Base-by-base conservation (phyloP, 2,797 vertebrate genomes). In the Benthosema pterotum region DNA sequence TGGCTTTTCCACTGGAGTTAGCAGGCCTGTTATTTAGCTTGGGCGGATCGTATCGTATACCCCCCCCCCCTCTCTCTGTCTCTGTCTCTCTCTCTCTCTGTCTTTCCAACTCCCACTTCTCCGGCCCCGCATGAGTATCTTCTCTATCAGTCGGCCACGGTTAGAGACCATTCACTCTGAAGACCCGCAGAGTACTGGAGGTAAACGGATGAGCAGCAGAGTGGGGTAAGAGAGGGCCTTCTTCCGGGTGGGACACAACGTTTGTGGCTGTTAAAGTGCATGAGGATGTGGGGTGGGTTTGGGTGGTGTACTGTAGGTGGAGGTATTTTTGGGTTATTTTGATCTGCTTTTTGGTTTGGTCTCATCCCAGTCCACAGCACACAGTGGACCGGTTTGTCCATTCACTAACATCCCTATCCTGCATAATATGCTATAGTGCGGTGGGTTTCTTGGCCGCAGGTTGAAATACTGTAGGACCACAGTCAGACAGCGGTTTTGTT, bases 1-100 rank as follows among this genome's bases (percentile, higher is more conserved):
- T 67, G 47, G 77, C 52, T 83, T 82, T 32, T 85, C 71, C 80
- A 71, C 77, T 84, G 74, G 67, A 71, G 67, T 77, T 81, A 73
- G 70, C 67, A 80, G 65, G 57, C 63, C 82, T 87, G 86, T 72
- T 84, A 77, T 88, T 86, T 74, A 82, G 62, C 72, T 88, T 70
- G 65, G 74, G 59, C 0, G 16, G 38, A 65, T 77, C 46, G 42
- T 67, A 60, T 54, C 51, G 14, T 57, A 54, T 51, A 13, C 48
- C n/a, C 22, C 51, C 18, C 43, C 45, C 22, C 43, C 49, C 38
- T 42, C 8, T 61, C 16, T 51, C 47, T 53, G 17, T 17, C 9
- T 60, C 49, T 51, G 28, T 45, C 42, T n/a, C 11, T 74, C 25
- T 28, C 48, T 59, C 57, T 11, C 1, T 62, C 28, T 62, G 9